Evolutionary conservation across 1,140 invertebrate species (phyloP), one percentile per base, ranked within the genome.

Genomic region (Drosophila seguyi): DNA sequence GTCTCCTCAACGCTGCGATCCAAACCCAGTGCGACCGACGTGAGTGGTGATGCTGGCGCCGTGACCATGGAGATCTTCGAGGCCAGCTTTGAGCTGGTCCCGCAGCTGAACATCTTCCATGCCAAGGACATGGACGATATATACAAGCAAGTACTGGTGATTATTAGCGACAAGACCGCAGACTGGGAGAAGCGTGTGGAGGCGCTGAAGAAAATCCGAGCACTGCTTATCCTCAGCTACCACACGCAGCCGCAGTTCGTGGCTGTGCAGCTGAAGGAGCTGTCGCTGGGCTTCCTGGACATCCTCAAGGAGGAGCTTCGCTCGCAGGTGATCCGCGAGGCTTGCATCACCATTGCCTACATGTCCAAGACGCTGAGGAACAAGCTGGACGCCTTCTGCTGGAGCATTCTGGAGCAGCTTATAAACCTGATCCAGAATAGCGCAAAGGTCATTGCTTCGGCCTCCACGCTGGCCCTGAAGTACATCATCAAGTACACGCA

Each of bases 371-470:
- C 95, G 39, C 85, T 99, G 45, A 95, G 96, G 57, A 96, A 95
- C 74, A 97, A 97, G 92, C 95, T 98, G 81, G 98, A 99, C 72
- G 95, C 95, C 92, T 97, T 98, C 93, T 96, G 96, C 22, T 96
- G 98, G 91, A 94, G 95, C 61, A 94, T 99, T 45, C 92, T 99
- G 41, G 96, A 96, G 55, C 95, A 95, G 67, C 93, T 99, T 25
- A 97, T 99, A 82, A 97, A 96, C 92, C 94, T 99, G 47, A 98
- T 99, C 92, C 97, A 97, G 87, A 99, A 99, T 93, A 98, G 97
- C 88, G 98, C 98, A 76, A 99, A 99, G 95, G 96, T 99, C 58
- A 98, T 99, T 93, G 97, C 98, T 10, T 97, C 98, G 11, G 97
- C 98, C 11, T 98, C 97, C 36, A 95, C 96, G 13, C 95, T 98